These are phyloP conservation scores for Hydroisotoma schaefferi DNA, from an alignment of 2,888 invertebrate genomes.

Conservation along the genomic window DNA sequence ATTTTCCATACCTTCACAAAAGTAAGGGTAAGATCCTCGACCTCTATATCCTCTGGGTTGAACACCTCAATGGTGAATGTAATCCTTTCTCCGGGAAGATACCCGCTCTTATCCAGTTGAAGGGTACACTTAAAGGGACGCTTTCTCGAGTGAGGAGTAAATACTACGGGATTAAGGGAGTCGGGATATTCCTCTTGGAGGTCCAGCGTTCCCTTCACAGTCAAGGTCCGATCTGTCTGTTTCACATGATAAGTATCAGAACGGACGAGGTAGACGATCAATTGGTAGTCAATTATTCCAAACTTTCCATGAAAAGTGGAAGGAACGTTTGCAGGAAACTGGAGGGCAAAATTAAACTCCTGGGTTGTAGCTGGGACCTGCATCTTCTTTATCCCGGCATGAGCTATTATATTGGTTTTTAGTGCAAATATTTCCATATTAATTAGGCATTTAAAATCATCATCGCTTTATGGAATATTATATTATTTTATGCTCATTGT, in stretches of 20 bases:
- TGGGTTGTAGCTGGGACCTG: slow-evolving; percentile 23
- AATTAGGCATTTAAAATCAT: too few species aligned
- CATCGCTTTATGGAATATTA: too few species aligned
- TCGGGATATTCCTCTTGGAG: slow-evolving; percentile 31
- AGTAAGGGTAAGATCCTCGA: slow-evolving; percentile 36
- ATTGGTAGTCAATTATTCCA: slow-evolving; percentile 38
- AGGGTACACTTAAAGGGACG: slow-evolving; percentile 34
- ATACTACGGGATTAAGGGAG: slow-evolving; percentile 27
- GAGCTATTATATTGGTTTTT: too few species aligned
- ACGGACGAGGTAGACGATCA: slow-evolving; percentile 35
- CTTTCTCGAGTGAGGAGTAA: slow-evolving; percentile 21
- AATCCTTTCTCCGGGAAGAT: slow-evolving; percentile 37
- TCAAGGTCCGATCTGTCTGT: slow-evolving; percentile 39
- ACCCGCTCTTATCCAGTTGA: slow-evolving; percentile 37
- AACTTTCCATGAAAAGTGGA: slow-evolving; percentile 13
- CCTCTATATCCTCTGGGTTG: slow-evolving; percentile 35
- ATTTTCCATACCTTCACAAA: slow-evolving; percentile 33
- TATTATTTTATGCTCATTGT: too few species aligned
- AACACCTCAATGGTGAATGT: slow-evolving; percentile 41
- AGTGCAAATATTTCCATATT: too few species aligned
- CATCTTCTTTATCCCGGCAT: slow-evolving; percentile 35
- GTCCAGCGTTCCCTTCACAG: slow-evolving; percentile 36
- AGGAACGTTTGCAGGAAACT: slow-evolving; percentile 32
- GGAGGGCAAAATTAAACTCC: slow-evolving; percentile 34
- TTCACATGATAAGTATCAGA: slow-evolving; percentile 41